Percentiles rank a stretch among this genome's conserved stretches.
Evolutionary conservation across 2,888 invertebrate genomes (phyloP).

Genomic region (Melieria crassipennis): DNA sequence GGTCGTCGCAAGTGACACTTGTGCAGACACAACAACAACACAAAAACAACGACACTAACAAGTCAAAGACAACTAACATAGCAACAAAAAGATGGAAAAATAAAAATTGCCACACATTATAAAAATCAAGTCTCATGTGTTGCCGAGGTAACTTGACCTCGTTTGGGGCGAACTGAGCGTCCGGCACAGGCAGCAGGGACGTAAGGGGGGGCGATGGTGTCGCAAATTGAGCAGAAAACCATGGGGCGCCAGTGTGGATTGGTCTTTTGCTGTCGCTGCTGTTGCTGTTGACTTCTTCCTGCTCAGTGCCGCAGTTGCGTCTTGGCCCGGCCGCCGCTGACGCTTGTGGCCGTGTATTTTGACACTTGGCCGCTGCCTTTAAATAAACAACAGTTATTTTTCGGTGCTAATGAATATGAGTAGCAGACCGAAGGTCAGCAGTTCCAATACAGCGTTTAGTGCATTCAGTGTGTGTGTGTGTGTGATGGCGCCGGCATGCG

Average conservation of each 20-base stretch:
- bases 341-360: constrained; percentile 48
- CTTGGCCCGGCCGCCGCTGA: background rate
- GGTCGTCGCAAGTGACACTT: constrained; percentile 16
- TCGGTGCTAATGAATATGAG: constrained; percentile 57
- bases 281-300: background rate
- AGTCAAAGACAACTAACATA: background rate
- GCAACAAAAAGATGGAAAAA: background rate
- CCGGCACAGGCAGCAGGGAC: constrained; percentile 20
- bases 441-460: background rate
- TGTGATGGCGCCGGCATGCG: constrained; percentile 4
- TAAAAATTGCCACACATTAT: background rate
- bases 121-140: background rate
- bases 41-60: constrained; percentile 1
- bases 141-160: background rate
- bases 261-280: background rate
- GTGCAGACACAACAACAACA: constrained; percentile 23
- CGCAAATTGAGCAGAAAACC: constrained; percentile 64
- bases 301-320: background rate
- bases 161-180: background rate
- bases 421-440: constrained; percentile 53
- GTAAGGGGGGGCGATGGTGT: constrained; percentile 22
- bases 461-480: background rate
- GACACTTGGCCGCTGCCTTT: constrained; percentile 49
- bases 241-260: constrained; percentile 56
- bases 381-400: constrained; percentile 56